phyloP scores from a whole-genome alignment of 2,797 vertebrate species.

The Dryobates pubescens region DNA sequence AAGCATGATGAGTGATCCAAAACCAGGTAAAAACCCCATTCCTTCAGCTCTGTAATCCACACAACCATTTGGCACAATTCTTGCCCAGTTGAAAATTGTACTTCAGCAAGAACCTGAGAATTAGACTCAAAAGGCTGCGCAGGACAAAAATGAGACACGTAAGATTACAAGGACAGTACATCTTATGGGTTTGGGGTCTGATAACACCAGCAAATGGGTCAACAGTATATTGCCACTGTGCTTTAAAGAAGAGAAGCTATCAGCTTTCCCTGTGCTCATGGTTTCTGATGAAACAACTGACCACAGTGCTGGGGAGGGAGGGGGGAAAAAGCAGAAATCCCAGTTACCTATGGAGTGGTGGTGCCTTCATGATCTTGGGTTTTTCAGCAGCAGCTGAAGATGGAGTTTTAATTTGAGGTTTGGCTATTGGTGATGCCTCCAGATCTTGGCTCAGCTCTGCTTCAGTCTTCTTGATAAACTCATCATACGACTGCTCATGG shows the following conservation, averaged over 20 bases:
- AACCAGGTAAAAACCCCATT: neutral
- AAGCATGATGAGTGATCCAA: neutral
- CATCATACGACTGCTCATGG: slow-evolving; percentile 87
- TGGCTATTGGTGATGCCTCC: slow-evolving; percentile 79
- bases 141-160: neutral
- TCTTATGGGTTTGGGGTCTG: neutral
- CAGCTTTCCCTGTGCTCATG: neutral
- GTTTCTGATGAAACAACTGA: neutral
- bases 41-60: neutral
- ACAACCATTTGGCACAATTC: neutral
- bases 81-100: neutral
- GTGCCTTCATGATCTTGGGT: slow-evolving; percentile 80
- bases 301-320: too few species aligned
- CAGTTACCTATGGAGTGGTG: slow-evolving; percentile 82
- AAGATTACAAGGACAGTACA: neutral
- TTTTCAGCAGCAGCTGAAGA: slow-evolving; percentile 81
- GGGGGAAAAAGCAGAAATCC: neutral
- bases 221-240: neutral
- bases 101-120: neutral
- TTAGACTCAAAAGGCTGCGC: neutral
- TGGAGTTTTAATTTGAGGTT: slow-evolving; percentile 84
- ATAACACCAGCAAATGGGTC: neutral
- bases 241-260: neutral
- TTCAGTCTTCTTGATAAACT: slow-evolving; percentile 96
- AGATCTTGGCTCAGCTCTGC: slow-evolving; percentile 90